Conservation (phyloP, 2,888 invertebrate genomes). For the Unio delphinus region DNA sequence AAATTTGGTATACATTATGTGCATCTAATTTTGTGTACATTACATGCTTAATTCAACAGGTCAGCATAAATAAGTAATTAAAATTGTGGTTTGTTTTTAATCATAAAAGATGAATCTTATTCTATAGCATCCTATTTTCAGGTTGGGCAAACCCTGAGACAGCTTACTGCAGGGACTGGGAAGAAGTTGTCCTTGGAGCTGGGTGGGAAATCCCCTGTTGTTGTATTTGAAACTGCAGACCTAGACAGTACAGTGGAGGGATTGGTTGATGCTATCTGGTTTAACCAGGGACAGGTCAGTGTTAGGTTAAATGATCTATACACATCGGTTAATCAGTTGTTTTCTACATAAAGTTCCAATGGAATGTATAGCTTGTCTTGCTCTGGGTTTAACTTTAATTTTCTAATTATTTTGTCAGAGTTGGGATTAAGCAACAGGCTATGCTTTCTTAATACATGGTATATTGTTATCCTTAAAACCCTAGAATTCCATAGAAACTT, state of each 20-base stretch:
- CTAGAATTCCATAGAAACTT: too few species aligned
- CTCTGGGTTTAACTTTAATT: not conserved
- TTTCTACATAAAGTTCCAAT: not conserved
- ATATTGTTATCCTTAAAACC: too few species aligned
- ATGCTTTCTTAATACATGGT: too few species aligned
- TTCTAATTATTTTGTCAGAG: too few species aligned
- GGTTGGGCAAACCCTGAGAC: constrained; percentile 69
- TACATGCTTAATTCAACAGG: too few species aligned
- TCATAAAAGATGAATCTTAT: too few species aligned
- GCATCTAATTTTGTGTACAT: too few species aligned
- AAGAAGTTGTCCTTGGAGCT: constrained; percentile 72
- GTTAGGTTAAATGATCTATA: not conserved
- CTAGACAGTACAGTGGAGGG: constrained; percentile 75
- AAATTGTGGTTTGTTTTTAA: too few species aligned
- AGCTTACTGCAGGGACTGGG: constrained; percentile 67
- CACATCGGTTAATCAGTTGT: too few species aligned
- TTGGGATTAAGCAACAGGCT: too few species aligned
- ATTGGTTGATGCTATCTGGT: constrained; percentile 74
- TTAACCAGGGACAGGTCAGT: constrained; percentile 74
- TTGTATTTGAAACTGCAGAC: constrained; percentile 76
- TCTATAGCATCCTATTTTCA: constrained; percentile 15
- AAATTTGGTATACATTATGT: too few species aligned
- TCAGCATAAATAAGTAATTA: too few species aligned
- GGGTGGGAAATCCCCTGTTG: constrained; percentile 72
- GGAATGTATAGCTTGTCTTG: not conserved